A percentile compares a stretch with the other conserved stretches of the same genome.
Evolutionary conservation across 2,113 vertebrate genomes (phyloP).

Genomic region (Mormyrus lacerda): DNA sequence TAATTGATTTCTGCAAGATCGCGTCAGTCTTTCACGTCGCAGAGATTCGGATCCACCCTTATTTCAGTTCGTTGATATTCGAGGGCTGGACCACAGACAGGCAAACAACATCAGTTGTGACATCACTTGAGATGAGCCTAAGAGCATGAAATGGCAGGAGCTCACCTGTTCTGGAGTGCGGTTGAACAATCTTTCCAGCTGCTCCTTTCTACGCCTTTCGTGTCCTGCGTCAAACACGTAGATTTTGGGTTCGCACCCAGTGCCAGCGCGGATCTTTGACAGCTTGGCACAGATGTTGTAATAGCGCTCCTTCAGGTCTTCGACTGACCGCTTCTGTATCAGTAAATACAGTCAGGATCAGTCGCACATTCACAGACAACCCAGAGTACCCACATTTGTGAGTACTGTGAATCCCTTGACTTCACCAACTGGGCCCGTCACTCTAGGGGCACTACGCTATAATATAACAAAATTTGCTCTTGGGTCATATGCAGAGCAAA

Average conservation of each 20-base stretch:
- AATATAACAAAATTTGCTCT: neutral
- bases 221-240: conserved; percentile 66
- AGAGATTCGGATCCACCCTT: neutral
- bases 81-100: neutral
- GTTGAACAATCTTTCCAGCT: conserved; percentile 91
- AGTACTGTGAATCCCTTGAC: neutral
- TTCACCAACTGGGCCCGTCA: neutral
- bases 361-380: neutral
- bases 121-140: neutral
- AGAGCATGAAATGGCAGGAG: neutral
- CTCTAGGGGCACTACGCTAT: too few species aligned
- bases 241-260: conserved; percentile 86
- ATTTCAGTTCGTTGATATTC: neutral
- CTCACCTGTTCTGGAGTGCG: conserved; percentile 93
- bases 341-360: neutral
- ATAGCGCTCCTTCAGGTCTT: conserved; percentile 94
- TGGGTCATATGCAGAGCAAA: neutral
- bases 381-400: neutral
- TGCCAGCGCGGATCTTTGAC: conserved; percentile 79
- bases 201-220: conserved; percentile 90
- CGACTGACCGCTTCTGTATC: conserved; percentile 83
- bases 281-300: conserved; percentile 93
- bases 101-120: neutral
- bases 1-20: neutral
- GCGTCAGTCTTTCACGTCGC: neutral